phyloP scores from a whole-genome alignment of 2,888 invertebrate species.

The Bimastos eiseni region DNA sequence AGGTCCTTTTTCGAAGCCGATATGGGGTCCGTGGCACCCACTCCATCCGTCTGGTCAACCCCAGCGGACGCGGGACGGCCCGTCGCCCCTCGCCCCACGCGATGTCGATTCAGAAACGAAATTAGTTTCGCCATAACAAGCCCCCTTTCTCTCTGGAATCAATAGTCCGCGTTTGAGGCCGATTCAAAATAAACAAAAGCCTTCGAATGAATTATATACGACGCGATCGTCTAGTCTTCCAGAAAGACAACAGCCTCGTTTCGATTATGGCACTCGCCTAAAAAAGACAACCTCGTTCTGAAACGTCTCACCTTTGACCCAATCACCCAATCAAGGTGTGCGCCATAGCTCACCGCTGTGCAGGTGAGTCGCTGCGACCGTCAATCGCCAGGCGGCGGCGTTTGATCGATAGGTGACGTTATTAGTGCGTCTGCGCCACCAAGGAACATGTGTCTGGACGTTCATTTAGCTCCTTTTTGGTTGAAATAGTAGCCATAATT shows the following conservation, averaged over 20 bases:
- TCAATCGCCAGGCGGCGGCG: not conserved
- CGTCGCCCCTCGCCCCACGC: not conserved
- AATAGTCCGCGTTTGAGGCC: not conserved
- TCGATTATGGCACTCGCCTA: not conserved
- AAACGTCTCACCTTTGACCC: not conserved
- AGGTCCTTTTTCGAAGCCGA: constrained; percentile 72
- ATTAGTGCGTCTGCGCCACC: not conserved
- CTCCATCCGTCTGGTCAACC: not conserved
- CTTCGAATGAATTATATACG: not conserved
- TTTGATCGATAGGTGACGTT: not conserved
- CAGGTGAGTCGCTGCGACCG: not conserved
- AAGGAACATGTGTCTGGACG: too few relatives aligned
- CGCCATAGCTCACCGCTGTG: not conserved
- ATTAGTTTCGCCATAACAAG: not conserved
- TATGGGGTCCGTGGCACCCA: not conserved
- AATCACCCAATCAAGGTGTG: not conserved
- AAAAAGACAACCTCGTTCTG: not conserved
- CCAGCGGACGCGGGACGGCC: not conserved
- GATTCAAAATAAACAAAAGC: not conserved
- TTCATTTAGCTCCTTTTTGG: too few relatives aligned
- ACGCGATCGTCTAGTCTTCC: not conserved
- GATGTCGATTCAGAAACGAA: not conserved
- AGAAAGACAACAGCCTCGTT: not conserved
- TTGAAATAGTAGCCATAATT: too few relatives aligned
- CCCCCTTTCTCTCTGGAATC: not conserved